phyloP scores from a whole-genome alignment of 2,888 invertebrate species.

The Scaptomyza flava region DNA sequence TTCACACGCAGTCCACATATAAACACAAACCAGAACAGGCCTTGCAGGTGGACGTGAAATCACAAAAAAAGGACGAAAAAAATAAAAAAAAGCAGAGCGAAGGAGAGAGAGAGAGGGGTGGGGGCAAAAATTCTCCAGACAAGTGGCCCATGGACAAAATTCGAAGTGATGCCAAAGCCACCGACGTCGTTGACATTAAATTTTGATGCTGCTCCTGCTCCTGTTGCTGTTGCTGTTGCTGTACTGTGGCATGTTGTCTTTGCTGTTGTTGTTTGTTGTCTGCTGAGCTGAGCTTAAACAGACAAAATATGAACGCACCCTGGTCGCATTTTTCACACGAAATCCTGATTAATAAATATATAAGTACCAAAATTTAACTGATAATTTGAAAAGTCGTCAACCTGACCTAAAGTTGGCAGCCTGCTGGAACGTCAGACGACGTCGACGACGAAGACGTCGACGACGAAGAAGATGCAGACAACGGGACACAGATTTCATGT shows the following conservation, averaged over 20 bases:
- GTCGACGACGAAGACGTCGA: slow-evolving; percentile 14
- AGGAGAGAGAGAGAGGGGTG: not conserved
- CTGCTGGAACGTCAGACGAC: slow-evolving; percentile 17
- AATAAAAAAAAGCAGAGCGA: slow-evolving; percentile 19
- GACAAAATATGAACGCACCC: slow-evolving; percentile 61
- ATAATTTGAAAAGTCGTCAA: slow-evolving; percentile 80
- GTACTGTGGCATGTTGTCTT: slow-evolving; percentile 40
- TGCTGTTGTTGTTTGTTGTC: slow-evolving; percentile 50
- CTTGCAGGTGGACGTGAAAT: slow-evolving; percentile 65
- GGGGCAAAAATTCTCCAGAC: slow-evolving; percentile 23
- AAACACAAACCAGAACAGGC: slow-evolving; percentile 23
- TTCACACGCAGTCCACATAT: slow-evolving; percentile 64
- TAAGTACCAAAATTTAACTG: slow-evolving; percentile 74
- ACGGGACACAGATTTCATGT: slow-evolving; percentile 52
- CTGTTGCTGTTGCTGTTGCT: slow-evolving; percentile 43
- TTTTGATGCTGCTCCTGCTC: not conserved
- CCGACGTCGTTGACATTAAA: slow-evolving; percentile 79
- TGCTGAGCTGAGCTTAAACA: slow-evolving; percentile 66
- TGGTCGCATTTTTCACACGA: slow-evolving; percentile 82
- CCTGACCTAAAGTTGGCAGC: slow-evolving; percentile 62
- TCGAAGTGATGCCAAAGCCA: slow-evolving; percentile 78
- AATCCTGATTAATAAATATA: slow-evolving; percentile 77
- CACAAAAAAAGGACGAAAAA: slow-evolving; percentile 18
- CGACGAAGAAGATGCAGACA: slow-evolving; percentile 18
- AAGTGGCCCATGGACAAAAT: slow-evolving; percentile 44